These are phyloP conservation scores for Icerya purchasi DNA, from an alignment of 2,888 invertebrate genomes.

Conservation along the genomic window DNA sequence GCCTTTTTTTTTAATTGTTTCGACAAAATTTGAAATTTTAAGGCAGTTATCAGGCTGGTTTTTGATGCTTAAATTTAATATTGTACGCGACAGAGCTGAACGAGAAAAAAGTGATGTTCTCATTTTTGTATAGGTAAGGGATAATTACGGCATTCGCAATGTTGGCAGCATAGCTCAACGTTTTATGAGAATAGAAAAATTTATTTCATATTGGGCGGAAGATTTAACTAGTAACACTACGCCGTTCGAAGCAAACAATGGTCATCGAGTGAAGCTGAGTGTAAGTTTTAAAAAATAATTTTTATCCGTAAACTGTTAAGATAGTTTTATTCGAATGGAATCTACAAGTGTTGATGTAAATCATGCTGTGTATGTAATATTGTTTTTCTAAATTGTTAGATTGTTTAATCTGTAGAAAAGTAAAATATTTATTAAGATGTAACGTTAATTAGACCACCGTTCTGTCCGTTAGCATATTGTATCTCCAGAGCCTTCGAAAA, in stretches of 20 bases:
- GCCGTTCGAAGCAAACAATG: conserved; percentile 40
- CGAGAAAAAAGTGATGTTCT: neutral
- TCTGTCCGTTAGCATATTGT: no score
- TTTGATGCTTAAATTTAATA: neutral
- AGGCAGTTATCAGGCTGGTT: neutral
- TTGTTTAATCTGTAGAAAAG: no score
- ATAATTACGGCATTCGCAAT: conserved; percentile 42
- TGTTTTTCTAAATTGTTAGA: no score
- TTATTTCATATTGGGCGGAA: conserved; percentile 50
- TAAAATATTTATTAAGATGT: no score
- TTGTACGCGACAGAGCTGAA: neutral
- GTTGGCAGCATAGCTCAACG: conserved; percentile 44
- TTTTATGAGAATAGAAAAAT: conserved; percentile 42
- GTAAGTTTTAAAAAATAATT: conserved; percentile 18
- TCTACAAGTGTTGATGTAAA: no score
- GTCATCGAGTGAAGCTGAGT: conserved; percentile 36
- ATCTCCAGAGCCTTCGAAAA: no score
- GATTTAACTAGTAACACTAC: conserved; percentile 39
- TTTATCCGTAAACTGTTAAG: no score
- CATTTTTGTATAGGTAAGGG: conserved; percentile 29
- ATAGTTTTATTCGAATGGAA: no score
- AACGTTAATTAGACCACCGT: no score
- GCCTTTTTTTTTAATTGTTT: no score
- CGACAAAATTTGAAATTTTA: neutral
- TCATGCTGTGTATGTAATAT: no score